Evolutionary conservation across 2,888 invertebrate species (phyloP).

Genomic region (Scaptomyza reducta): DNA sequence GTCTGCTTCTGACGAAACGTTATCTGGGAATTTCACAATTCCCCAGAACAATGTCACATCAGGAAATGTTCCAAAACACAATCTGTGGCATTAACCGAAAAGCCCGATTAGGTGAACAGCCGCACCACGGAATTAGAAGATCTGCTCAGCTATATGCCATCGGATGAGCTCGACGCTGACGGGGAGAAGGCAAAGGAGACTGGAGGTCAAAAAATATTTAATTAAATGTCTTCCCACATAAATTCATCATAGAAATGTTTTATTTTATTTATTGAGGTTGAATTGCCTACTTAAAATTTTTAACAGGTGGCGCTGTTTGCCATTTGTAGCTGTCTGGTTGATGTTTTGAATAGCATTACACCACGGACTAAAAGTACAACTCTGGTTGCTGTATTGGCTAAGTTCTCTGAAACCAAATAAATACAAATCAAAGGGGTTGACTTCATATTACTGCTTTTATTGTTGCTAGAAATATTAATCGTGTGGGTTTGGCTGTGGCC

Average conservation of each 20-base stretch:
- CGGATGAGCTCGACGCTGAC: background rate
- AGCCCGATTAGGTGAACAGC: background rate
- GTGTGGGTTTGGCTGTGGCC: conserved; percentile 56
- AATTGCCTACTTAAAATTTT: too few species aligned
- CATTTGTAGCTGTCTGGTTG: background rate
- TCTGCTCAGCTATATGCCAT: conserved; percentile 17
- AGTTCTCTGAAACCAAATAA: background rate
- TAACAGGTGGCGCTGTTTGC: background rate
- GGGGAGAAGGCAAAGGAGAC: conserved; percentile 9
- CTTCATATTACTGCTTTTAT: too few species aligned
- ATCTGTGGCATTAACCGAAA: background rate
- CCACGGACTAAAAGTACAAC: background rate
- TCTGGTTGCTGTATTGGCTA: background rate
- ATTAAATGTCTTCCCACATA: conserved; percentile 2
- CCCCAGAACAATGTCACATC: conserved; percentile 14
- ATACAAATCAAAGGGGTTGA: background rate
- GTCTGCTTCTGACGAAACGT: conserved; percentile 10
- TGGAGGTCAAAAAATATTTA: conserved; percentile 24
- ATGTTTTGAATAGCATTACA: background rate
- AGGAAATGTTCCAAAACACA: background rate
- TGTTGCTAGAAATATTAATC: conserved; percentile 1
- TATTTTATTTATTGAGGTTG: background rate
- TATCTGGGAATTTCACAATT: conserved; percentile 29
- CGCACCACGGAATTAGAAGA: conserved; percentile 18
- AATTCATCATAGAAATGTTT: background rate